Evolutionary conservation across 2,888 invertebrate genomes (phyloP).

Genomic region (Mimachlamys varia): DNA sequence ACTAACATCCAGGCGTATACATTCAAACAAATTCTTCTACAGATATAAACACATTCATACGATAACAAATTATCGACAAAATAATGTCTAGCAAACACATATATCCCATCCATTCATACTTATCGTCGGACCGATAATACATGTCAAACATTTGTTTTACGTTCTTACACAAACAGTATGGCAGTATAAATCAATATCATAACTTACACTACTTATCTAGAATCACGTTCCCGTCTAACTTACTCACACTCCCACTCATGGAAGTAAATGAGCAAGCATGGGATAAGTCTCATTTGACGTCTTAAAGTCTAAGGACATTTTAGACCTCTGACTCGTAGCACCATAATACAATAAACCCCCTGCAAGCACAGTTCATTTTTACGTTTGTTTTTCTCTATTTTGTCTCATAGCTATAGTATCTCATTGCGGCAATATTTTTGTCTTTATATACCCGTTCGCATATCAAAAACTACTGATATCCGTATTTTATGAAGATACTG

Average conservation of each 20-base stretch:
- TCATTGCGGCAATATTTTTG: background rate
- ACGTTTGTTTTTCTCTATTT: background rate
- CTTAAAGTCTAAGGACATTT: background rate
- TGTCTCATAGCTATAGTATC: background rate
- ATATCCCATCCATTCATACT: constrained; percentile 11
- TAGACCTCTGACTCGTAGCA: background rate
- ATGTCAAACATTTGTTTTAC: constrained; percentile 32
- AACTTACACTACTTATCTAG: background rate
- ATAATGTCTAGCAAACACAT: constrained; percentile 9
- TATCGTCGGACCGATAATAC: constrained; percentile 8
- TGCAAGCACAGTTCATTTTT: background rate
- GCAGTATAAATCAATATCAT: background rate
- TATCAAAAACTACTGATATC: background rate
- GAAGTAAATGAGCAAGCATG: constrained; percentile 1
- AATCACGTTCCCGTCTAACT: background rate
- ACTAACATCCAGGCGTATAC: background rate
- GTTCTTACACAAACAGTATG: background rate
- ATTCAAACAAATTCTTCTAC: background rate
- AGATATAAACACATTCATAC: constrained; percentile 3
- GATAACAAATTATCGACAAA: constrained; percentile 1
- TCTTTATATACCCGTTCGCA: background rate
- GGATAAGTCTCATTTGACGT: background rate
- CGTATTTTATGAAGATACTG: too few relatives aligned
- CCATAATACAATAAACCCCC: background rate
- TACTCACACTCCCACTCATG: background rate